phyloP scores from a whole-genome alignment of 2,888 invertebrate species.

The Cephus sareptanus region DNA sequence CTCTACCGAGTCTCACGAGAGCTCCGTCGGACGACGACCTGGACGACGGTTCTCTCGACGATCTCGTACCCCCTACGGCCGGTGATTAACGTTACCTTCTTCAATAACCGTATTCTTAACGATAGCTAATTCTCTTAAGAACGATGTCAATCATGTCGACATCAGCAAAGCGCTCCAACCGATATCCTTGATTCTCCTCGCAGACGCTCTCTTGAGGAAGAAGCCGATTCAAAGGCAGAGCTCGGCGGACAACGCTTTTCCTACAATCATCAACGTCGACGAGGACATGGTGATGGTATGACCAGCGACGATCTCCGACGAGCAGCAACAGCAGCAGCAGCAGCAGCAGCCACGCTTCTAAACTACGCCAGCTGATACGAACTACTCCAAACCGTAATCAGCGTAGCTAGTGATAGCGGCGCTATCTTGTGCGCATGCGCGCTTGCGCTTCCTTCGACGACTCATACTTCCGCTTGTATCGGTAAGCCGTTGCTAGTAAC shows the following conservation, averaged over 20 bases:
- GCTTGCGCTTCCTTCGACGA: slow-evolving; percentile 23
- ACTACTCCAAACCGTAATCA: not conserved
- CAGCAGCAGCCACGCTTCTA: not conserved
- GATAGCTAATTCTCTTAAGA: not conserved
- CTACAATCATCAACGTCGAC: slow-evolving; percentile 58
- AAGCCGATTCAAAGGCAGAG: slow-evolving; percentile 61
- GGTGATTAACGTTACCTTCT: slow-evolving; percentile 41
- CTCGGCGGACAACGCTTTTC: slow-evolving; percentile 61
- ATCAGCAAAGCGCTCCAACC: not conserved
- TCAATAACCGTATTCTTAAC: not conserved
- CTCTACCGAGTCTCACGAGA: slow-evolving; percentile 82
- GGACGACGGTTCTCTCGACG: slow-evolving; percentile 77
- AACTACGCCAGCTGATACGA: not conserved
- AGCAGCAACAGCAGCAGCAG: slow-evolving; percentile 22
- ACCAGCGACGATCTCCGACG: slow-evolving; percentile 43
- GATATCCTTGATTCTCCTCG: slow-evolving; percentile 21
- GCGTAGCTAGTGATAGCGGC: not conserved
- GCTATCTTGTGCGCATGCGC: slow-evolving; percentile 1
- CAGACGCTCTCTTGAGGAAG: slow-evolving; percentile 61
- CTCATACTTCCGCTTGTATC: slow-evolving; percentile 35
- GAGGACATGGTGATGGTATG: slow-evolving; percentile 66
- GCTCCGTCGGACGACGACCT: slow-evolving; percentile 91
- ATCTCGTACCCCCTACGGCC: slow-evolving; percentile 62
- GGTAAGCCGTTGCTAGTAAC: slow-evolving; percentile 41
- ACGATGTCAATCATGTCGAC: not conserved